These are phyloP conservation scores for Tetranychus piercei DNA, from an alignment of 2,888 invertebrate genomes.

Conservation along the genomic window DNA sequence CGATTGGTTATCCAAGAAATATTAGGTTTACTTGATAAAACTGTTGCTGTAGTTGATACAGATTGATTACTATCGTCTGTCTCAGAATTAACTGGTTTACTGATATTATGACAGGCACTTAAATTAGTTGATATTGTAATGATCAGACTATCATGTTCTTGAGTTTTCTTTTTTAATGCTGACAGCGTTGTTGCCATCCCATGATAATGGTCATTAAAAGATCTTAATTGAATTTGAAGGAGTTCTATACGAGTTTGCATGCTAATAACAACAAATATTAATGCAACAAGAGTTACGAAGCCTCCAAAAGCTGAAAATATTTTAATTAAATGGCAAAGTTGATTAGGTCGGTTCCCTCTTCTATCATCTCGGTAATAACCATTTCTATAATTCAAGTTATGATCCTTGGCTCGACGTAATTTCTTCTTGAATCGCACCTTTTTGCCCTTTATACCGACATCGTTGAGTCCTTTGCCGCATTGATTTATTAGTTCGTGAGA, in stretches of 20 bases:
- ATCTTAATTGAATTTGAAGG: neutral
- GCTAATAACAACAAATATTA: neutral
- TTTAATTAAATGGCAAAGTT: neutral
- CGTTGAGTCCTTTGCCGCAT: neutral
- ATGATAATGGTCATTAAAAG: neutral
- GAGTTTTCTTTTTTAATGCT: neutral
- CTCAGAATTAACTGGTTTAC: neutral
- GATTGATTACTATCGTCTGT: neutral
- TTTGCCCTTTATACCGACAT: neutral
- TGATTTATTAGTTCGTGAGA: neutral
- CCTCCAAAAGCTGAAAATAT: neutral
- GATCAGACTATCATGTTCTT: neutral
- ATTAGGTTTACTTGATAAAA: neutral
- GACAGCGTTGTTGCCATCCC: neutral
- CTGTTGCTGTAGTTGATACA: neutral
- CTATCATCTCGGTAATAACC: neutral
- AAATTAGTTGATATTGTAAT: neutral
- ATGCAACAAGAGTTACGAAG: neutral
- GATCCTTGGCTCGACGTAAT: neutral
- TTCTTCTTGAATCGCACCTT: neutral
- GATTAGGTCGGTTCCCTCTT: neutral
- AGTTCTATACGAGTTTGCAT: neutral
- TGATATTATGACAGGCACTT: neutral
- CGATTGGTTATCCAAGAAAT: neutral
- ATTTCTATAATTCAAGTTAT: neutral